Percentiles rank a stretch among this genome's conserved stretches.
Evolutionary conservation across 2,888 invertebrate genomes (phyloP).

Genomic region (Spisula subtruncata): DNA sequence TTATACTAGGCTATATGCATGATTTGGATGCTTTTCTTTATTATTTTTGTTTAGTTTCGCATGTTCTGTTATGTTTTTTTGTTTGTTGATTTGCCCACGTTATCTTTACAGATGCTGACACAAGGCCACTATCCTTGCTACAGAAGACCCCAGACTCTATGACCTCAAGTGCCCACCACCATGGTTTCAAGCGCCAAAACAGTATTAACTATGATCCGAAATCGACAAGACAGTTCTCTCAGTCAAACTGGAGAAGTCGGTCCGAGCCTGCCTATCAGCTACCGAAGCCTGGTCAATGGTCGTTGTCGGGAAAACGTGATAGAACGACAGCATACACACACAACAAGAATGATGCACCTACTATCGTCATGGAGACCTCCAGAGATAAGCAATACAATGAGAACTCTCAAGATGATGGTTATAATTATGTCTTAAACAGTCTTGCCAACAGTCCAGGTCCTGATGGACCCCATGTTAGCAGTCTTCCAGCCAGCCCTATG

Average conservation of each 20-base stretch:
- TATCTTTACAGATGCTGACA: conserved; percentile 58
- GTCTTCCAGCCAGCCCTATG: conserved; percentile 63
- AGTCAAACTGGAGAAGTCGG: conserved; percentile 51
- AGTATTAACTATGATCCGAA: conserved; percentile 18
- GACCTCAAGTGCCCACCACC: background rate
- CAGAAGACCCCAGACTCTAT: conserved; percentile 42
- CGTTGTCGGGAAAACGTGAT: background rate
- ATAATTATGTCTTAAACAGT: conserved; percentile 64
- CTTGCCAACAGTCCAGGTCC: conserved; percentile 35
- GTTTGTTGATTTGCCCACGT: conserved; percentile 38
- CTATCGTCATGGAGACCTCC: conserved; percentile 20
- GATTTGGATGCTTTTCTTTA: background rate
- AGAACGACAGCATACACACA: background rate
- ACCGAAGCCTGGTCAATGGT: background rate
- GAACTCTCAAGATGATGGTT: conserved; percentile 29
- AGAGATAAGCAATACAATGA: conserved; percentile 29
- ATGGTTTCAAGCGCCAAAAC: conserved; percentile 15
- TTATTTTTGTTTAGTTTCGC: conserved; percentile 25
- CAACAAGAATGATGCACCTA: background rate
- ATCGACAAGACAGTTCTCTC: conserved; percentile 27
- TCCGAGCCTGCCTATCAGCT: conserved; percentile 50
- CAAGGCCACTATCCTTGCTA: conserved; percentile 49
- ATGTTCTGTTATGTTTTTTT: conserved; percentile 22
- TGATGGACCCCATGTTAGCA: background rate
- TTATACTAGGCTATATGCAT: background rate